phyloP scores from a whole-genome alignment of 2,888 invertebrate genomes.

The Eupithecia tripunctaria region DNA sequence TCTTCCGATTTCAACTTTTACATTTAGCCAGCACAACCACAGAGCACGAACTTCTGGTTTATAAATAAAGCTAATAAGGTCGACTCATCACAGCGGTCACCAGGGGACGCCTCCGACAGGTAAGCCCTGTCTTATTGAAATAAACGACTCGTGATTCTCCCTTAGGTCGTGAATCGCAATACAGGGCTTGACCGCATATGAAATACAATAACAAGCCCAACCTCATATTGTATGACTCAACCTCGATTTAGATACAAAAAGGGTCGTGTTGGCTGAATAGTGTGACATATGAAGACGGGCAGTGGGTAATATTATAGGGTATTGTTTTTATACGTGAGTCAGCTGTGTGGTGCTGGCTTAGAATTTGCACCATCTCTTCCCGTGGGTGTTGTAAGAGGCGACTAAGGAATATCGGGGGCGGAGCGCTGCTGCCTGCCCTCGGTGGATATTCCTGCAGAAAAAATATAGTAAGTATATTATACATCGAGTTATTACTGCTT shows the following conservation, averaged over 20 bases:
- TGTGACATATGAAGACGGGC: not conserved
- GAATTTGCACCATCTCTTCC: too few relatives aligned
- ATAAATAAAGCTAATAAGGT: constrained; percentile 65
- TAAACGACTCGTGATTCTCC: constrained; percentile 64
- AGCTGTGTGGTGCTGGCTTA: too few relatives aligned
- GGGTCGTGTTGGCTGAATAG: constrained; percentile 14
- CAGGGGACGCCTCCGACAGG: constrained; percentile 59
- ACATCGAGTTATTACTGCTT: too few relatives aligned
- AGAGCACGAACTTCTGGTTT: constrained; percentile 16
- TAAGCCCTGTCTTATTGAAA: constrained; percentile 66
- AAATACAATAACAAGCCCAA: constrained; percentile 34
- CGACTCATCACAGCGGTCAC: constrained; percentile 46
- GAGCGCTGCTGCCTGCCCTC: too few relatives aligned
- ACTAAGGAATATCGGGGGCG: too few relatives aligned
- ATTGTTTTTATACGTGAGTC: not conserved
- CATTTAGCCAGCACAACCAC: not conserved
- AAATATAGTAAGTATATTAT: too few relatives aligned
- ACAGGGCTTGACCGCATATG: constrained; percentile 40
- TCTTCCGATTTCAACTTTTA: not conserved
- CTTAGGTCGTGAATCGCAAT: constrained; percentile 44
- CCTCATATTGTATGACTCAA: constrained; percentile 41
- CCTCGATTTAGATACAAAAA: constrained; percentile 30
- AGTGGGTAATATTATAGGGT: not conserved
- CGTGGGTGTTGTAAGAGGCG: too few relatives aligned
- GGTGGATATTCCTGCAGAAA: too few relatives aligned